A percentile compares a stretch with the other conserved stretches of the same genome.
Conservation (phyloP, 2,888 invertebrate species). For the Bruchidius siliquastri region DNA sequence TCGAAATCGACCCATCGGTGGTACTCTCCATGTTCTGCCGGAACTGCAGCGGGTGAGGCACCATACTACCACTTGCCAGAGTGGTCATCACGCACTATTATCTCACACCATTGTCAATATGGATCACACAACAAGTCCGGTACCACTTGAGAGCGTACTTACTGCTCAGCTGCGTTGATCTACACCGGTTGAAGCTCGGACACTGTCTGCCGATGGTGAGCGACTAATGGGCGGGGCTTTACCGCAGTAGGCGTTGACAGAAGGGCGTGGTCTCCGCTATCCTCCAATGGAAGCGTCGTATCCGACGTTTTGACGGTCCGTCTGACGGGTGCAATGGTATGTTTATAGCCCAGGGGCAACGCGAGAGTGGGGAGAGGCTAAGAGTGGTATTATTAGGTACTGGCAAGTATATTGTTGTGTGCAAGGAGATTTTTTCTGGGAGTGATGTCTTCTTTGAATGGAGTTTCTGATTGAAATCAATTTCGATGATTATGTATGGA, state of each 20-base stretch:
- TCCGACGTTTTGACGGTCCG: background rate
- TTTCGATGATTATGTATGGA: slow-evolving; percentile 11
- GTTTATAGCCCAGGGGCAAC: background rate
- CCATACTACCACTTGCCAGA: slow-evolving; percentile 30
- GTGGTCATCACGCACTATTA: slow-evolving; percentile 32
- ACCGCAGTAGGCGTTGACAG: background rate
- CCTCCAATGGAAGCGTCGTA: background rate
- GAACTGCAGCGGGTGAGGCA: slow-evolving; percentile 36
- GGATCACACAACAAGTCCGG: background rate
- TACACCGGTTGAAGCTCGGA: slow-evolving; percentile 40
- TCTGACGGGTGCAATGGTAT: background rate
- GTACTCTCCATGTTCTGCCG: slow-evolving; percentile 35
- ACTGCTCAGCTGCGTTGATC: slow-evolving; percentile 38
- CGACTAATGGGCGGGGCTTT: slow-evolving; percentile 38
- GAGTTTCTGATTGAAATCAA: background rate
- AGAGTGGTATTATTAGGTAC: background rate
- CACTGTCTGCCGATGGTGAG: slow-evolving; percentile 39
- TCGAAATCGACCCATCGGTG: slow-evolving; percentile 41
- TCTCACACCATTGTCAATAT: slow-evolving; percentile 10
- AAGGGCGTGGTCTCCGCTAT: background rate
- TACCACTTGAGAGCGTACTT: slow-evolving; percentile 1
- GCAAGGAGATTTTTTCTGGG: background rate
- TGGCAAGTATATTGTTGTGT: background rate
- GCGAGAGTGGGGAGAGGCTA: background rate
- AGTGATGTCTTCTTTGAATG: slow-evolving; percentile 1